Conservation (phyloP, 2,113 vertebrate species). For the Uropsilus gracilis region DNA sequence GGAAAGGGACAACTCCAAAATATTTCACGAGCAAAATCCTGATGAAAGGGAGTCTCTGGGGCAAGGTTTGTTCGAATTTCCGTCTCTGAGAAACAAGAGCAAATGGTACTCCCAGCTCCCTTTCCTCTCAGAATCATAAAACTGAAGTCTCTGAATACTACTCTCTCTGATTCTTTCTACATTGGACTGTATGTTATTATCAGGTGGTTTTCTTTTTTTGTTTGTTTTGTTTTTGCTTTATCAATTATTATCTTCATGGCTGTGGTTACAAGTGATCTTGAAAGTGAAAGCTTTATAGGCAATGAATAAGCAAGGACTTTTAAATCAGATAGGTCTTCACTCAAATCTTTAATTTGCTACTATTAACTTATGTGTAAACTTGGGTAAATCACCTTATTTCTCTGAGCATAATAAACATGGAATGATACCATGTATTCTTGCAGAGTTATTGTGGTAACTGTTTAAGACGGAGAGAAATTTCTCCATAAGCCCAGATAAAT, state of each 20-base stretch:
- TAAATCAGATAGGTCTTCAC: neutral
- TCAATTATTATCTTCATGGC: neutral
- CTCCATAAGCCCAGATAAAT: neutral
- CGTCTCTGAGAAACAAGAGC: conserved; percentile 41
- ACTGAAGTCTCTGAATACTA: neutral
- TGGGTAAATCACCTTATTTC: neutral
- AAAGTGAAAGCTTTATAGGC: neutral
- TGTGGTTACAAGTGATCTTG: neutral
- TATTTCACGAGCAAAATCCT: conserved; percentile 65
- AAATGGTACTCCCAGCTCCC: neutral
- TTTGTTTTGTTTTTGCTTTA: neutral
- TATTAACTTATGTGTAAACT: neutral
- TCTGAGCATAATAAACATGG: neutral
- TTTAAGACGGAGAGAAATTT: neutral
- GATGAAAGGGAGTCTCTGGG: conserved; percentile 43
- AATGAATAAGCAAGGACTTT: neutral
- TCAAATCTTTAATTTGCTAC: neutral
- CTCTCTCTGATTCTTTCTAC: neutral
- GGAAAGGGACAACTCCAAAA: conserved; percentile 70
- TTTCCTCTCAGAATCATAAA: neutral
- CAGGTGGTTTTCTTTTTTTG: too few relatives aligned
- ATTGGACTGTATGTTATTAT: neutral
- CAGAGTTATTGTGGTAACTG: neutral
- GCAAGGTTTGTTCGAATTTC: conserved; percentile 52
- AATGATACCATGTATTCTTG: neutral